These are phyloP conservation scores for Ictalurus punctatus DNA, from an alignment of 2,113 vertebrate species.

Conservation along the genomic window DNA sequence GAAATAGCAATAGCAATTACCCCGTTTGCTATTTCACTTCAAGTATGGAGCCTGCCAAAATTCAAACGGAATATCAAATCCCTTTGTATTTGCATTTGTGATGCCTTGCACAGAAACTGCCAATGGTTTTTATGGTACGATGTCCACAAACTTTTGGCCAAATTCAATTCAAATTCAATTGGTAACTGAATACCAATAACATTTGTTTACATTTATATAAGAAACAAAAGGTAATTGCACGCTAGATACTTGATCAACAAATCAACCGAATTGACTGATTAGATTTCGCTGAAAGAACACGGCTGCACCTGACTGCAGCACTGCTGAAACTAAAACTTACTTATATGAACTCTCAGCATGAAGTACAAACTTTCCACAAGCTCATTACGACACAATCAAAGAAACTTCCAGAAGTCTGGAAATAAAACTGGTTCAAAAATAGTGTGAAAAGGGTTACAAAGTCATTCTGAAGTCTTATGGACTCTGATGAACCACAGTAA, in stretches of 20 bases:
- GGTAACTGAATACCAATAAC: not conserved
- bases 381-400: constrained; percentile 7
- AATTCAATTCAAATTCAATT: not conserved
- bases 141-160: not conserved
- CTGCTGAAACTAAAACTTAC: not conserved
- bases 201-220: not conserved
- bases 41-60: too few relatives aligned
- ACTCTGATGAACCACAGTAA: not conserved
- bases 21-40: too few relatives aligned
- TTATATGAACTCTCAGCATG: not conserved
- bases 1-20: too few relatives aligned
- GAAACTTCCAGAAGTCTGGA: not conserved
- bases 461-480: not conserved
- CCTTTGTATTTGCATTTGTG: too few relatives aligned
- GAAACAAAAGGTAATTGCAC: not conserved
- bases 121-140: not conserved
- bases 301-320: not conserved
- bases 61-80: too few relatives aligned
- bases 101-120: too few relatives aligned
- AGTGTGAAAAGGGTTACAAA: constrained; percentile 2
- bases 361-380: constrained; percentile 7
- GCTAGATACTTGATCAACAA: not conserved
- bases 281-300: constrained; percentile 12
- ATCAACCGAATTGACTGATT: constrained; percentile 9
- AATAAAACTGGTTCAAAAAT: not conserved